Evolutionary conservation across 2,113 vertebrate species (phyloP).

Genomic region (Mobula birostris): DNA sequence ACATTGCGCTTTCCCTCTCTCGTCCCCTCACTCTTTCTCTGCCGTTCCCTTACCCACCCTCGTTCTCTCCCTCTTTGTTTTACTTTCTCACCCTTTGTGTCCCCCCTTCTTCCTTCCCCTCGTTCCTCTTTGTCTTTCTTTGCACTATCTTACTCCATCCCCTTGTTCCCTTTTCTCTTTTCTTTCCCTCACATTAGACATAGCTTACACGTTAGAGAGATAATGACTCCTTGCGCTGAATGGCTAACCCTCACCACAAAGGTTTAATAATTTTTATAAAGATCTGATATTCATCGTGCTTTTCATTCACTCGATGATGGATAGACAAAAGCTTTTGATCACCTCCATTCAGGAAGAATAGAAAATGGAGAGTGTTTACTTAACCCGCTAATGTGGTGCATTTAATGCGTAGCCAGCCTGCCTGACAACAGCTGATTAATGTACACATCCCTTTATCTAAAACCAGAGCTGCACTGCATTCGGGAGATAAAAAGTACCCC

Average conservation of each 20-base stretch:
- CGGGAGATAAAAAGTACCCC: constrained; percentile 39
- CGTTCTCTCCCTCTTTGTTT: neutral
- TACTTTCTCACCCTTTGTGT: neutral
- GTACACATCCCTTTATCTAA: constrained; percentile 37
- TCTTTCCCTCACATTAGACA: too few species aligned
- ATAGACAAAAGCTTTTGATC: neutral
- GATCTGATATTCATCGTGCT: neutral
- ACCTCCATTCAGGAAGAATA: constrained; percentile 7
- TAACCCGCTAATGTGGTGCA: constrained; percentile 39
- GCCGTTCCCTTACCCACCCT: neutral
- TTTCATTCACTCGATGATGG: neutral
- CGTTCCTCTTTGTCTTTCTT: too few species aligned
- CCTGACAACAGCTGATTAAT: constrained; percentile 41
- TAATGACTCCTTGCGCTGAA: neutral
- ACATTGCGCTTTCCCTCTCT: neutral
- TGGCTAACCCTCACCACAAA: neutral
- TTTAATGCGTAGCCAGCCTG: neutral
- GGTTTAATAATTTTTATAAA: neutral
- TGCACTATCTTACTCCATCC: neutral
- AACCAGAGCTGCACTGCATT: constrained; percentile 35
- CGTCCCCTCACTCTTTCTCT: neutral
- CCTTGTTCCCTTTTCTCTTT: too few species aligned
- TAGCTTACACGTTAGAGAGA: neutral
- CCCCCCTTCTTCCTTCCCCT: neutral
- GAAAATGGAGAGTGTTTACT: constrained; percentile 27